These are phyloP conservation scores for Philopotamus ludificatus DNA, from an alignment of 1,140 invertebrate genomes.

Conservation along the genomic window DNA sequence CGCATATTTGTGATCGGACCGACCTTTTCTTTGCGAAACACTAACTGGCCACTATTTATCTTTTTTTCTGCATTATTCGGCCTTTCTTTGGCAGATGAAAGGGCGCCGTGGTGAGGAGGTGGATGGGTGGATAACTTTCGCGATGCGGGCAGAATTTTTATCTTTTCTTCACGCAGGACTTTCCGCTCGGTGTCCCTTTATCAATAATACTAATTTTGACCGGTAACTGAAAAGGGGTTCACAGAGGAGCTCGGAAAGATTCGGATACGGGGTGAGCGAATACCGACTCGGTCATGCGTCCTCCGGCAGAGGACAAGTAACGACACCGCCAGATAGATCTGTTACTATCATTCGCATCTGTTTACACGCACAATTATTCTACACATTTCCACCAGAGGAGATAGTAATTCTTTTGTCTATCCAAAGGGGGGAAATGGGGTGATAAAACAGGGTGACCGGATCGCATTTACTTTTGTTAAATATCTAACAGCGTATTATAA, in stretches of 20 bases:
- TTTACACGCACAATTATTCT: constrained; percentile 27
- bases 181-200: constrained; percentile 24
- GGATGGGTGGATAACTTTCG: constrained; percentile 6
- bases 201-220: constrained; percentile 29
- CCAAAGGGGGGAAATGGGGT: constrained; percentile 1
- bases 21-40: too few species aligned
- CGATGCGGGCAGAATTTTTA: constrained; percentile 28
- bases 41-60: constrained; percentile 20
- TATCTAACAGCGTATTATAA: too few species aligned
- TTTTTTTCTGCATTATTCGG: constrained; percentile 14
- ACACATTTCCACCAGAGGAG: constrained; percentile 7
- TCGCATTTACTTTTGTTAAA: too few species aligned
- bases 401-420: constrained; percentile 27
- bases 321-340: neutral
- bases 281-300: neutral
- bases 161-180: constrained; percentile 29
- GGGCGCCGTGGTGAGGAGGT: constrained; percentile 1
- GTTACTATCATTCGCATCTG: constrained; percentile 16
- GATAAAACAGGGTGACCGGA: constrained; percentile 21
- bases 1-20: constrained; percentile 11
- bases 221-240: neutral
- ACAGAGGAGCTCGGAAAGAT: neutral
- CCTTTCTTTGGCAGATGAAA: constrained; percentile 17
- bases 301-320: neutral
- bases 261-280: neutral